These are phyloP conservation scores for Diorhabda elongata DNA, from an alignment of 1,140 invertebrate species.

Conservation along the genomic window DNA sequence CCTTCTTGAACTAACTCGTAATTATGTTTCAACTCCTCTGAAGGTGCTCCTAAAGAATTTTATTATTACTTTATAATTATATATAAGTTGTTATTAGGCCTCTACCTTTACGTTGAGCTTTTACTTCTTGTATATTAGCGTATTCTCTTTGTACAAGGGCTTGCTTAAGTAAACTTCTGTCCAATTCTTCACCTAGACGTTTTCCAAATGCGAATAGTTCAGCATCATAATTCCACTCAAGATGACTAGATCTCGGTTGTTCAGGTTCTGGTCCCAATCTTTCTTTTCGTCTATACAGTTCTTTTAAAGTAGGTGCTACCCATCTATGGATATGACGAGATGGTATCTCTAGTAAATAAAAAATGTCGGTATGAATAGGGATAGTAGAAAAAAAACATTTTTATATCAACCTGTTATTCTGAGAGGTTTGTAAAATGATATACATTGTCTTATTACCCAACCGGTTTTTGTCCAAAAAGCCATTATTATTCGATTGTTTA, in stretches of 20 bases:
- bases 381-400: too few relatives aligned
- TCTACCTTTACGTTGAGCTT: slow-evolving; percentile 47
- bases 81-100: too few relatives aligned
- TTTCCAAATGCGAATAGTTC: slow-evolving; percentile 86
- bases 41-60: slow-evolving; percentile 1
- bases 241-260: slow-evolving; percentile 56
- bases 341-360: too few relatives aligned
- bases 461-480: too few relatives aligned
- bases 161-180: slow-evolving; percentile 61
- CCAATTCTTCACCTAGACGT: slow-evolving; percentile 80
- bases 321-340: slow-evolving; percentile 48
- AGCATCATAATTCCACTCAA: slow-evolving; percentile 84
- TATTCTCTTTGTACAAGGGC: slow-evolving; percentile 81
- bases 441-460: too few relatives aligned
- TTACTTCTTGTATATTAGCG: slow-evolving; percentile 33
- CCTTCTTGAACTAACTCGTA: slow-evolving; percentile 63
- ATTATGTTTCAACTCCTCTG: slow-evolving; percentile 58
- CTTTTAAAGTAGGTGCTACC: slow-evolving; percentile 53
- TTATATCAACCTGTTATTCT: too few relatives aligned
- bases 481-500: too few relatives aligned
- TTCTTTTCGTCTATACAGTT: slow-evolving; percentile 49
- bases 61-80: slow-evolving; percentile 7
- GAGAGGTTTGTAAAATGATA: too few relatives aligned
- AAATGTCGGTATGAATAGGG: too few relatives aligned
- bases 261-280: slow-evolving; percentile 41